Percentiles rank a stretch among this genome's conserved stretches.
These are phyloP conservation scores for Morinoia aosen DNA, from an alignment of 2,888 invertebrate species.

Conservation along the genomic window DNA sequence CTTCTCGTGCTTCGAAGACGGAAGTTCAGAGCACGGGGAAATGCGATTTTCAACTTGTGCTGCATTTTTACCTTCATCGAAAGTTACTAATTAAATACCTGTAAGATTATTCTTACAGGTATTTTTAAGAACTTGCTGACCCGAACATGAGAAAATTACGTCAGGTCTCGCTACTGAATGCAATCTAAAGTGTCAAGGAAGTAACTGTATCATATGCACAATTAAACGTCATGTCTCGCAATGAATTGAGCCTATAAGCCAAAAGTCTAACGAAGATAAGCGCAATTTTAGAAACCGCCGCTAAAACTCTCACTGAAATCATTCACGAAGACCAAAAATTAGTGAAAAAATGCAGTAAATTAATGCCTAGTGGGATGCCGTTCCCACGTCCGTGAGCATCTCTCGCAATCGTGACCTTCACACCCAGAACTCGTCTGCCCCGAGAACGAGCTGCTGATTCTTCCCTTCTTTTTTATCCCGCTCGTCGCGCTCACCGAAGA, in stretches of 20 bases:
- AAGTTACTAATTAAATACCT: neutral
- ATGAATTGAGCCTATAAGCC: no score
- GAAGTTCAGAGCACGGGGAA: neutral
- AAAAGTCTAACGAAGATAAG: no score
- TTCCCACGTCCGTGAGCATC: neutral
- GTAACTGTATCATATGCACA: no score
- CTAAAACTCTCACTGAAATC: no score
- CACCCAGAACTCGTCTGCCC: neutral
- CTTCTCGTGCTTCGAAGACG: neutral
- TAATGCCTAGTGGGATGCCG: neutral
- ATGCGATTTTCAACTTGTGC: neutral
- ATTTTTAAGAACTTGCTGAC: no score
- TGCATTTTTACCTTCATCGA: neutral
- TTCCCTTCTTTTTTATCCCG: neutral
- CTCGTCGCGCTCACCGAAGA: neutral
- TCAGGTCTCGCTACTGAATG: no score
- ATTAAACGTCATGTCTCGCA: no score
- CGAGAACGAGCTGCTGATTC: neutral
- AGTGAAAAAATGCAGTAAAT: neutral
- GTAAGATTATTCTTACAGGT: no score
- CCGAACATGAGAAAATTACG: no score
- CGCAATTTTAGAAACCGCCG: no score
- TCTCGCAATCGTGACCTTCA: neutral
- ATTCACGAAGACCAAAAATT: neutral
- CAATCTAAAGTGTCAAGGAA: no score